Evolutionary conservation across 2,797 vertebrate species (phyloP), one percentile per base, ranked within the genome.

Genomic region (Lacerta viridis): DNA sequence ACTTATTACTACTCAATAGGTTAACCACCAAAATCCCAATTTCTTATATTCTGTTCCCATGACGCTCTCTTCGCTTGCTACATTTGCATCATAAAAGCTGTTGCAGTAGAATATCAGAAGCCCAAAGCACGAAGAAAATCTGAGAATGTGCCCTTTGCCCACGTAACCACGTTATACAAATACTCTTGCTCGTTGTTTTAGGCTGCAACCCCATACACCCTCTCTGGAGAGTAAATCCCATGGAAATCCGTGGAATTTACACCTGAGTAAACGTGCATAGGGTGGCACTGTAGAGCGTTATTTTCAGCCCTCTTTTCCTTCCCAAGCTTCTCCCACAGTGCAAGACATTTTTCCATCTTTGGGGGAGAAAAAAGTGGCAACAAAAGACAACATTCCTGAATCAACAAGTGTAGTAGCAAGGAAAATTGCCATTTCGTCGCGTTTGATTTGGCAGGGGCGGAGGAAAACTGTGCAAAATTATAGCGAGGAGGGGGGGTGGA

Each of bases 381-480:
- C 64, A 39, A 88, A 84, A 25, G 25, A 3, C 15, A 78, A 55
- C 41, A 79, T 2, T 9, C 43, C 61, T 80, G 75, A 23, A 88
- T 68, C 29, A 85, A 84, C 11, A 83, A 1, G 0, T 39, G 39
- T 2, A 84, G 79, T 10, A 66, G 36, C 15, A 7, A 88, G n/a
- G 29, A 39, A 90, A 90, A 90, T 83, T 85, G 71, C 61, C 80
- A 91, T 92, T 87, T 81, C 50, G 11, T 71, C 36, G 2, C 7
- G 2, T 88, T 81, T 61, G 5, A 18, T 87, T 93, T 64, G 85
- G 88, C 82, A 89, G 83, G 86, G 29, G 59, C 5, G 66, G 87
- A 87, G 74, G 43, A 83, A 80, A 33, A 93, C 75, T 83, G 36
- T 88, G 27, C 25, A 43, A 71, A 61, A 72, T 46, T 33, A 91